phyloP scores from a whole-genome alignment of 2,888 invertebrate genomes.

The Agriotes lineatus region DNA sequence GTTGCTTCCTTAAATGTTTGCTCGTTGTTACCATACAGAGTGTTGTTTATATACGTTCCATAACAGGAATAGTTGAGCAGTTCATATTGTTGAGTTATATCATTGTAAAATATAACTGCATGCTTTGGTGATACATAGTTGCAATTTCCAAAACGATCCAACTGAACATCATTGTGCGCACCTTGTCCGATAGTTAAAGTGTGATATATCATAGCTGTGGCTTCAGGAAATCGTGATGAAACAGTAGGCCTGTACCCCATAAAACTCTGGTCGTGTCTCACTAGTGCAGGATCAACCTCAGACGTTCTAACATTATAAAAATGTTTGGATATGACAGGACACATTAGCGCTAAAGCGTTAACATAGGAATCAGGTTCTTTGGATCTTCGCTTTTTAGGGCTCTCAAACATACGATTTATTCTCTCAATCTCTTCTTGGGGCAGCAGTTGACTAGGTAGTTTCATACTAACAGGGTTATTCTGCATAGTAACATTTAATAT shows the following conservation, averaged over 20 bases:
- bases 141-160: slow-evolving; percentile 77
- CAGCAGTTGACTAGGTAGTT: slow-evolving; percentile 73
- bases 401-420: slow-evolving; percentile 63
- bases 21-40: slow-evolving; percentile 83
- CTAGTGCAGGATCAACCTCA: slow-evolving; percentile 62
- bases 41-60: slow-evolving; percentile 90
- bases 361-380: slow-evolving; percentile 52
- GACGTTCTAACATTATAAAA: slow-evolving; percentile 61
- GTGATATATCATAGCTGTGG: slow-evolving; percentile 75
- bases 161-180: slow-evolving; percentile 71
- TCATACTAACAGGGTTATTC: slow-evolving; percentile 59
- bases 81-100: slow-evolving; percentile 86
- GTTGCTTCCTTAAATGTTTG: slow-evolving; percentile 53
- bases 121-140: slow-evolving; percentile 79
- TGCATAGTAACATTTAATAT: background rate
- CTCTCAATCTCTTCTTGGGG: slow-evolving; percentile 69
- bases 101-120: slow-evolving; percentile 87
- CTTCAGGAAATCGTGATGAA: slow-evolving; percentile 63
- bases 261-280: slow-evolving; percentile 64
- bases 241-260: slow-evolving; percentile 64
- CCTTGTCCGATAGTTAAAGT: slow-evolving; percentile 81
- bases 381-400: slow-evolving; percentile 54
- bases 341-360: slow-evolving; percentile 74
- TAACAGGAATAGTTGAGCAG: slow-evolving; percentile 93
- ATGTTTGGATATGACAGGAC: slow-evolving; percentile 71